Evolutionary conservation across 2,888 invertebrate species (phyloP).

Genomic region (Operophtera brumata): DNA sequence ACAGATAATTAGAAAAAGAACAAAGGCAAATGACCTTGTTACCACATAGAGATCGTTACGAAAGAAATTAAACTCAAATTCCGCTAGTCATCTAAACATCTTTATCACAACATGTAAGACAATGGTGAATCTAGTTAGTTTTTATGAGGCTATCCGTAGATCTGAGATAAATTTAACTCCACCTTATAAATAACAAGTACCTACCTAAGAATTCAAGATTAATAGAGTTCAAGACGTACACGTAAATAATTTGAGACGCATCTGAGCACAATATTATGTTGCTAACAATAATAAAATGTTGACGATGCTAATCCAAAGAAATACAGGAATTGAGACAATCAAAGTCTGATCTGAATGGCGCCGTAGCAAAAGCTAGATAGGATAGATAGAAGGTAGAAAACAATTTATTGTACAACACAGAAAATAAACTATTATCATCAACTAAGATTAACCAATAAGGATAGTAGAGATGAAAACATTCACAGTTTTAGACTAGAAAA

Average conservation of each 20-base stretch:
- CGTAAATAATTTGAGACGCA: too few species aligned
- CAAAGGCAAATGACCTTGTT: conserved; percentile 15
- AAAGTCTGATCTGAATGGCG: not conserved
- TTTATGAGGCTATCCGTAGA: conserved; percentile 7
- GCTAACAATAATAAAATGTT: not conserved
- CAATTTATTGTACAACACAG: too few species aligned
- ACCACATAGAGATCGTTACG: conserved; percentile 15
- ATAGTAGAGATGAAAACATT: not conserved
- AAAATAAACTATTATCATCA: too few species aligned
- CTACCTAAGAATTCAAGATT: not conserved
- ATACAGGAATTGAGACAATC: not conserved
- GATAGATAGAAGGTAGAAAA: too few species aligned
- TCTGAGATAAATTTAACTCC: conserved; percentile 5
- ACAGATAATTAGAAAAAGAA: not conserved
- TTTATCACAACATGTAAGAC: conserved; percentile 11
- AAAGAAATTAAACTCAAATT: conserved; percentile 17
- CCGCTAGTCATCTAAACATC: conserved; percentile 7
- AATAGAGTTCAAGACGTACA: too few species aligned
- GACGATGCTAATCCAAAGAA: not conserved
- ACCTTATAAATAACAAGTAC: not conserved
- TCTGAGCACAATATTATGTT: not conserved
- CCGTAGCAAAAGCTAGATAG: too few species aligned
- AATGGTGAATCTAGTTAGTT: conserved; percentile 14
- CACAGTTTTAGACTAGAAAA: not conserved
- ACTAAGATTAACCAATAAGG: not conserved